Evolutionary conservation across 2,113 vertebrate species (phyloP).

Genomic region (Anarrhichthys ocellatus): DNA sequence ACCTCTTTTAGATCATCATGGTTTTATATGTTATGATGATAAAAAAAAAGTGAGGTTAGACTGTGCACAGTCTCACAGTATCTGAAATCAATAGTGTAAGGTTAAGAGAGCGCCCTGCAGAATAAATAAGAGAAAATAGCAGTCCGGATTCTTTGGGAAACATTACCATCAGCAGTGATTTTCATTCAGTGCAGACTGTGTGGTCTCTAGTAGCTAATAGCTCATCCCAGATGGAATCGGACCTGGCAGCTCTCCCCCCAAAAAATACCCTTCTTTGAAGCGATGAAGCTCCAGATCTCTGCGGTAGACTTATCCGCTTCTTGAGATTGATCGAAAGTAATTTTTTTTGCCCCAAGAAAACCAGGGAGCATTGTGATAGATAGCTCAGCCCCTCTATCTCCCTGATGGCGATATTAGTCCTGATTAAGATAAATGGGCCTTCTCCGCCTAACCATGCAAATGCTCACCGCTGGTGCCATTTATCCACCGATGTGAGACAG

Average conservation of each 20-base stretch:
- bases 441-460: constrained; percentile 73
- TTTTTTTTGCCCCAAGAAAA: constrained; percentile 75
- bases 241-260: constrained; percentile 47
- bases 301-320: constrained; percentile 72
- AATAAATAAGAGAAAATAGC: constrained; percentile 27
- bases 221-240: constrained; percentile 66
- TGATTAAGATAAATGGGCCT: constrained; percentile 79
- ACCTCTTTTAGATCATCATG: constrained; percentile 11
- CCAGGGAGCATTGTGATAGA: constrained; percentile 68
- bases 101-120: constrained; percentile 32
- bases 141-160: constrained; percentile 36
- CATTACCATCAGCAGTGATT: constrained; percentile 51
- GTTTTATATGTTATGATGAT: constrained; percentile 20
- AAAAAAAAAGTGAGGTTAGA: constrained; percentile 14
- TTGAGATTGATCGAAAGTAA: constrained; percentile 76
- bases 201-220: constrained; percentile 66
- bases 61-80: constrained; percentile 21
- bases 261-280: constrained; percentile 61
- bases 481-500: constrained; percentile 54
- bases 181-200: constrained; percentile 58
- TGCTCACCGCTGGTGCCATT: constrained; percentile 58
- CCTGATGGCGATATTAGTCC: constrained; percentile 77
- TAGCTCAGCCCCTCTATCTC: constrained; percentile 65
- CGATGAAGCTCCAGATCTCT: constrained; percentile 68
- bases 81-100: constrained; percentile 62